Conservation (phyloP, 2,113 vertebrate genomes). For the Campylomormyrus numenius region DNA sequence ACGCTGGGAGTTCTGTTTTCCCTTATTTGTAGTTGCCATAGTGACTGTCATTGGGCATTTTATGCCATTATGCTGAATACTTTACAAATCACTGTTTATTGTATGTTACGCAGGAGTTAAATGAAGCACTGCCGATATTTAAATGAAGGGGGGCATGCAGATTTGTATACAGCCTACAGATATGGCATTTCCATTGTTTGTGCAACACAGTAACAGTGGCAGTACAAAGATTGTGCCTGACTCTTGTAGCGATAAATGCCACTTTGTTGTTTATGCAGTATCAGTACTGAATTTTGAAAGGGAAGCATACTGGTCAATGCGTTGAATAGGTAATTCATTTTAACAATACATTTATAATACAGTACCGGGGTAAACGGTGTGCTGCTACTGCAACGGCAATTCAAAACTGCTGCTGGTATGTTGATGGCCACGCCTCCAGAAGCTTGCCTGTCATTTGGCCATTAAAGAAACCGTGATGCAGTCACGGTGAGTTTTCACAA, state of each 20-base stretch:
- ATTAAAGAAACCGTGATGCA: neutral
- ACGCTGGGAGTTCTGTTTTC: neutral
- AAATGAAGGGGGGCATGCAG: neutral
- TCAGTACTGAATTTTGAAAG: neutral
- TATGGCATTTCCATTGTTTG: neutral
- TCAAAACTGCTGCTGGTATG: neutral
- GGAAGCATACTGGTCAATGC: neutral
- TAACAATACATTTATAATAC: neutral
- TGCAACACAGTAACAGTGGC: neutral
- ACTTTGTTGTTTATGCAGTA: neutral
- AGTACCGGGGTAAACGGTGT: neutral
- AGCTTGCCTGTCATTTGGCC: neutral
- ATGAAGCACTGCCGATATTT: neutral
- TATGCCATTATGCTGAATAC: neutral
- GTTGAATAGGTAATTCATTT: neutral
- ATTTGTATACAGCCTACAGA: neutral
- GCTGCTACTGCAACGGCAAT: neutral
- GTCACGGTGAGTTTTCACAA: neutral
- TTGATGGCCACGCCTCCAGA: neutral
- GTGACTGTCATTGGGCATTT: conserved; percentile 10
- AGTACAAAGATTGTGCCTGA: neutral
- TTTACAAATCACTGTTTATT: conserved; percentile 10
- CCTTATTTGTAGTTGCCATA: conserved; percentile 33
- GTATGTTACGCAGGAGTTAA: neutral
- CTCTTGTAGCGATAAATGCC: neutral